Evolutionary conservation across 2,888 invertebrate genomes (phyloP).

Genomic region (Oxystoma pomonae): DNA sequence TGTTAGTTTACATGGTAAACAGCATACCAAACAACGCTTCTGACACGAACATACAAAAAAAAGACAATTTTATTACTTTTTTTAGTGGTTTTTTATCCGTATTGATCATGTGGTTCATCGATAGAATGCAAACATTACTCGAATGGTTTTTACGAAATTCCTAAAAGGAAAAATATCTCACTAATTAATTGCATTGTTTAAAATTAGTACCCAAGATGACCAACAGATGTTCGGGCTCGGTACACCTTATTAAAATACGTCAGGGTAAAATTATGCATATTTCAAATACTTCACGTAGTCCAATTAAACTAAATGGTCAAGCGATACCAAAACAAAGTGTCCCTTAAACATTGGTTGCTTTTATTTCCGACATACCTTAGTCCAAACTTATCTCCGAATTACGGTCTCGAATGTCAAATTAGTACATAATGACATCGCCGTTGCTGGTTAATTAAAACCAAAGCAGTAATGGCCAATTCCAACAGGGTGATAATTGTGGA

Average conservation of each 20-base stretch:
- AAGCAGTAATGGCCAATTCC: conserved; percentile 24
- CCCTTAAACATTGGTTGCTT: background rate
- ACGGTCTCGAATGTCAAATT: conserved; percentile 30
- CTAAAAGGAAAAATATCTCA: background rate
- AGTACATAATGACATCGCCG: conserved; percentile 26
- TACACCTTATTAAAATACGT: background rate
- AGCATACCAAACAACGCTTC: no score
- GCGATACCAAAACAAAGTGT: background rate
- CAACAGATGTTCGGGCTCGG: background rate
- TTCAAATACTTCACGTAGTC: background rate
- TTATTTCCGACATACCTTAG: background rate
- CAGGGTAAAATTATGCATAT: background rate
- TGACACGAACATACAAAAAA: no score
- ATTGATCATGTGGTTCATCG: no score
- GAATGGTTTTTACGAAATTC: background rate
- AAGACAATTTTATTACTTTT: no score
- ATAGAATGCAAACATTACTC: no score
- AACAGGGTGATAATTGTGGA: conserved; percentile 27
- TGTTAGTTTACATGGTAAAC: no score
- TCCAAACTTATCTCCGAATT: background rate
- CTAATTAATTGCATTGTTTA: background rate
- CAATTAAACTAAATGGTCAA: background rate
- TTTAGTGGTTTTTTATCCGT: no score
- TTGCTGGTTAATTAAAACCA: conserved; percentile 30
- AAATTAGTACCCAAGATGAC: background rate